Base-by-base conservation (phyloP, 2,888 invertebrate genomes). In the Synanthedon myopaeformis region DNA sequence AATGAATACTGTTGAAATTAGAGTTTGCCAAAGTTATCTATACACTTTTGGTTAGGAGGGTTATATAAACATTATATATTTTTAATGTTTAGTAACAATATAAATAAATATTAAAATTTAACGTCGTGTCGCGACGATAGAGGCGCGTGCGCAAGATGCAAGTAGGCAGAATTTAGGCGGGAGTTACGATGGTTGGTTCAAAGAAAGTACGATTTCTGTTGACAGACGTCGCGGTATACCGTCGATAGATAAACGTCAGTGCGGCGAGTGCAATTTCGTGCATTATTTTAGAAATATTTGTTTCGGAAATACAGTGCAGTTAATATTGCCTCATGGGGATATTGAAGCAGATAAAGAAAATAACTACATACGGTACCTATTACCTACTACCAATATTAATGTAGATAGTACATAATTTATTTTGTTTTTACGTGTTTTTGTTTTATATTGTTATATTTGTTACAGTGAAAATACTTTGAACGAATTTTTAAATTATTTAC, bases 341-440 rank as follows among this genome's bases (percentile, higher is more conserved):
- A 65, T 64, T 87, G 54, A 85, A 86, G 69, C 86, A 87, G 62
- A 79, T 87, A 51, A 85, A 81, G 71, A 85, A 75, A 70, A 83
- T 86, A 68, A 74, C 84, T 5, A 65, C 70, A 54, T 63, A 79
- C 58, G 86, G 86, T 85, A 35, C 10, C 35, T 10, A 35, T 35
- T 35, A 23, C 5, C 23, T 5, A 23, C 23, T 23, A 23, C 5
- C 5, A 23, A 23, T 23, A 23, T 23, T 23, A 1, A 23, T 23
- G 23, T 23, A 23, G 23, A 23, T 23, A 10, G 35, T 35, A 10
- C 3, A 35, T 10, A 2, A 35, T 10, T 35, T 35, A 3, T 35
- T 35, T 35, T 35, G 35, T 35, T 8, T 35, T 35, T 35, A 5
- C 23, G 35, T 35, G 6, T 35, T 35, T 35, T 35, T 35, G 0